phyloP scores from a whole-genome alignment of 1,140 invertebrate species.

The Adoxophyes honmai region DNA sequence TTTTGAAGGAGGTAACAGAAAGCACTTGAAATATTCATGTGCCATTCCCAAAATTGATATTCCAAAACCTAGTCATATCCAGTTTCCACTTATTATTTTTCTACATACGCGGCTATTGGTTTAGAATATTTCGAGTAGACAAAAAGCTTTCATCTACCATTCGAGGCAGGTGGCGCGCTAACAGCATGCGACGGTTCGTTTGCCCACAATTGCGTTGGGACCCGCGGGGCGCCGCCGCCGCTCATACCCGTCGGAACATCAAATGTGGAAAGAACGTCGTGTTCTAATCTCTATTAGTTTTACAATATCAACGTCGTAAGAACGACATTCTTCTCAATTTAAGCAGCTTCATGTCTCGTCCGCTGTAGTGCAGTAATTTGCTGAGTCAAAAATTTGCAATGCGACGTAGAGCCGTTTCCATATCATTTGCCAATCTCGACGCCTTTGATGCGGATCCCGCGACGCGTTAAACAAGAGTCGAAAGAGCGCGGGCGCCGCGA shows the following conservation, averaged over 20 bases:
- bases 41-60: too few relatives aligned
- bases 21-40: too few relatives aligned
- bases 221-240: constrained; percentile 37
- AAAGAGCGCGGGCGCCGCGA: constrained; percentile 23
- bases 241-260: constrained; percentile 16
- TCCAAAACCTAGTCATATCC: too few relatives aligned
- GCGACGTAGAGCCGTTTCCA: constrained; percentile 20
- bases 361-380: too few relatives aligned
- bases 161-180: constrained; percentile 52
- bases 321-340: too few relatives aligned
- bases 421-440: constrained; percentile 26
- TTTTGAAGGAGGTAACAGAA: too few relatives aligned
- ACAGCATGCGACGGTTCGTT: constrained; percentile 56
- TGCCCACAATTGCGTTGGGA: constrained; percentile 61
- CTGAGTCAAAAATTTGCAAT: too few relatives aligned
- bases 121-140: too few relatives aligned
- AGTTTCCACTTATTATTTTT: too few relatives aligned
- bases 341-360: too few relatives aligned
- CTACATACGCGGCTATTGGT: too few relatives aligned
- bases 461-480: constrained; percentile 44
- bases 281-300: constrained; percentile 16
- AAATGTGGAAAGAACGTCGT: constrained; percentile 5
- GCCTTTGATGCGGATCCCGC: constrained; percentile 40
- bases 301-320: background rate
- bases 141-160: background rate